phyloP scores from a whole-genome alignment of 2,888 invertebrate genomes.

The Acanthacorydalis orientalis region DNA sequence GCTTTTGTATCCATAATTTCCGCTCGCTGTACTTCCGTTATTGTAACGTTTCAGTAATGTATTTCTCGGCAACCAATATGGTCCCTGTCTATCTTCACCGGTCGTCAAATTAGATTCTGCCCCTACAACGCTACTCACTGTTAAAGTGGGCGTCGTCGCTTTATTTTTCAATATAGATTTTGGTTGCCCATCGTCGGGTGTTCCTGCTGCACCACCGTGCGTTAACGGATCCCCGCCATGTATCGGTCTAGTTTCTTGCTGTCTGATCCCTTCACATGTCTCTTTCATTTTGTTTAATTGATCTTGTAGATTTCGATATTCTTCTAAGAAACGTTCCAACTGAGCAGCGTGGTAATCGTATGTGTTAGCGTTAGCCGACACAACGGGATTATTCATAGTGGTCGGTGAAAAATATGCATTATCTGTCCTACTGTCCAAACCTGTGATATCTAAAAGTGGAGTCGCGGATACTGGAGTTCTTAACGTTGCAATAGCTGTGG shows the following conservation, averaged over 20 bases:
- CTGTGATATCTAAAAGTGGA: constrained; percentile 41
- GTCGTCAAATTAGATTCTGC: neutral
- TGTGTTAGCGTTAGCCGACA: constrained; percentile 34
- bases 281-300: constrained; percentile 68
- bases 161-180: constrained; percentile 39
- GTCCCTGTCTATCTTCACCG: constrained; percentile 14
- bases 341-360: constrained; percentile 69
- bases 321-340: constrained; percentile 61
- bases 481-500: neutral
- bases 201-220: constrained; percentile 23
- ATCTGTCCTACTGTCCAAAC: constrained; percentile 27
- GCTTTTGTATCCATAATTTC: too few species aligned
- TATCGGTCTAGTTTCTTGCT: constrained; percentile 19
- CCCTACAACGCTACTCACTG: neutral
- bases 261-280: constrained; percentile 49
- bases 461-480: constrained; percentile 25
- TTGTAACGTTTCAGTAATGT: constrained; percentile 27
- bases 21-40: neutral
- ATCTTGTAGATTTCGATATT: constrained; percentile 59
- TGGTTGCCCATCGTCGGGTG: constrained; percentile 22
- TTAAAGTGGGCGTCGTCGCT: constrained; percentile 20
- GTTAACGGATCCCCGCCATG: constrained; percentile 5
- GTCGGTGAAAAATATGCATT: constrained; percentile 15
- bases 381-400: constrained; percentile 19
- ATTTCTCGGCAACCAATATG: constrained; percentile 29